These are phyloP conservation scores for Corythornis cristatus DNA, from an alignment of 2,113 vertebrate species.

Conservation along the genomic window DNA sequence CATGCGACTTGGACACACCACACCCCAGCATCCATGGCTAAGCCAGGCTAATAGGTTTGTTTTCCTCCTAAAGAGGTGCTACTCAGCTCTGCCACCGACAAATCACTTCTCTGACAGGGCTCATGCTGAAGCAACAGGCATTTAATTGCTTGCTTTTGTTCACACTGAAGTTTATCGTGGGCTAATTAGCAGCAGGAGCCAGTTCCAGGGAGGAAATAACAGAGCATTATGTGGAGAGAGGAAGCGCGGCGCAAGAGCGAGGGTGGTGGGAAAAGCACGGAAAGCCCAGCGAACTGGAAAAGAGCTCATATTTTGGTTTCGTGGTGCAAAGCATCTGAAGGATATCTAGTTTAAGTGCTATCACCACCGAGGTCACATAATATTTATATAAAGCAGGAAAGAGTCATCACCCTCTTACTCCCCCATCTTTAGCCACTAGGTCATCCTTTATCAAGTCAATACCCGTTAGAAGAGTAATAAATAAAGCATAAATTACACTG, in stretches of 20 bases:
- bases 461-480: not conserved
- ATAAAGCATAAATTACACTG: not conserved
- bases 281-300: not conserved
- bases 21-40: not conserved
- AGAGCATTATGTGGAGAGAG: not conserved
- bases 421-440: not conserved
- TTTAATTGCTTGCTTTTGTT: slow-evolving; percentile 46
- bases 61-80: not conserved
- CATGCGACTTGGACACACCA: accelerated
- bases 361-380: not conserved
- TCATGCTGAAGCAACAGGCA: not conserved
- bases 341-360: not conserved
- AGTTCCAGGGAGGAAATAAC: slow-evolving; percentile 40
- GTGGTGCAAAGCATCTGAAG: not conserved
- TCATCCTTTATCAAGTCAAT: not conserved
- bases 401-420: not conserved
- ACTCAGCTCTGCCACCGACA: not conserved
- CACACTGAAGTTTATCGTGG: not conserved
- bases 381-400: not conserved
- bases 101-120: not conserved
- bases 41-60: not conserved
- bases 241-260: accelerated
- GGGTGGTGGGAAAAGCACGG: accelerated
- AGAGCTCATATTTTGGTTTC: not conserved
- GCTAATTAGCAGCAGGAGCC: slow-evolving; percentile 43